Conservation (phyloP, 1,140 invertebrate species). For the Neotoxoptera formosana region DNA sequence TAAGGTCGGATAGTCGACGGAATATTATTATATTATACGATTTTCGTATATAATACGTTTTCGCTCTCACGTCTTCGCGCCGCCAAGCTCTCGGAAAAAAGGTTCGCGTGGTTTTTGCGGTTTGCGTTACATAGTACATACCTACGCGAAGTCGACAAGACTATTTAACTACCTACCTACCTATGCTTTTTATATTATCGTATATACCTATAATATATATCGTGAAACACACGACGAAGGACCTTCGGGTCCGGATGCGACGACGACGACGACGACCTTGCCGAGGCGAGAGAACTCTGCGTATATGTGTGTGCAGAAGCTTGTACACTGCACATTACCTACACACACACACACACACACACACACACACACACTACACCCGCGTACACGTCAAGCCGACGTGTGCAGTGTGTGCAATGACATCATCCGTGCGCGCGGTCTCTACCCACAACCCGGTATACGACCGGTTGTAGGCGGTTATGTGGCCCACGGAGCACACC, state of each 20-base stretch:
- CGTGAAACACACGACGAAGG: neutral
- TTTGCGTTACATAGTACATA: neutral
- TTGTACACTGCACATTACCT: neutral
- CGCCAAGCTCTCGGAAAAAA: neutral
- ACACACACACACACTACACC: neutral
- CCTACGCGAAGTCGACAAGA: neutral
- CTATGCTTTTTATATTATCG: no score
- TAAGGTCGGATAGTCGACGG: neutral
- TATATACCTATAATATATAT: no score
- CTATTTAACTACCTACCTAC: neutral
- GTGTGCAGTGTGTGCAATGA: constrained; percentile 38
- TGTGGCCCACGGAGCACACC: constrained; percentile 51
- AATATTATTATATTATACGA: no score
- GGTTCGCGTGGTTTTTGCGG: neutral
- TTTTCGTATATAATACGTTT: neutral
- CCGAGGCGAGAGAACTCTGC: neutral
- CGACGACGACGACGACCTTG: neutral
- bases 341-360: neutral
- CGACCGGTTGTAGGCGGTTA: constrained; percentile 48
- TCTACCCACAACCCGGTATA: constrained; percentile 23
- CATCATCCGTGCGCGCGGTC: constrained; percentile 28
- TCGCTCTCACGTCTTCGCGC: neutral
- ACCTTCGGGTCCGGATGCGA: constrained; percentile 9
- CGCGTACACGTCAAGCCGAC: neutral
- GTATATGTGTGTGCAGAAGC: neutral